Evolutionary conservation across 2,888 invertebrate species (phyloP).

Genomic region (Chirona hameri): DNA sequence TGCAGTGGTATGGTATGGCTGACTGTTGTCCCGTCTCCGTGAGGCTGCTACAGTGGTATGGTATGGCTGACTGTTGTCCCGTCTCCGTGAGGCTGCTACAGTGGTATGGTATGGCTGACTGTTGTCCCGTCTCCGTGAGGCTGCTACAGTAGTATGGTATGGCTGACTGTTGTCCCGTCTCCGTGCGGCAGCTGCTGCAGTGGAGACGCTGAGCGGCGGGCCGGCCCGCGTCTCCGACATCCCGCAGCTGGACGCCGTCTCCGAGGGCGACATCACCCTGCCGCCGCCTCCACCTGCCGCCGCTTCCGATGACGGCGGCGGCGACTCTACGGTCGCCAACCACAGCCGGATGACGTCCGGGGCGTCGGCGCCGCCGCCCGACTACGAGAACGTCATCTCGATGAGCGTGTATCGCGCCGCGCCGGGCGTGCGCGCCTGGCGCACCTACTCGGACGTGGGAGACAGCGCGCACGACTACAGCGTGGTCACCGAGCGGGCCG

Average conservation of each 20-base stretch:
- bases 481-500: conserved; percentile 53
- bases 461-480: conserved; percentile 62
- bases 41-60: no score
- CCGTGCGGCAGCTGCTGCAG: not conserved
- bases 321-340: not conserved
- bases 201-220: no score
- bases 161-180: not conserved
- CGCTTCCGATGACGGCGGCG: not conserved
- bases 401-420: conserved; percentile 62
- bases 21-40: no score
- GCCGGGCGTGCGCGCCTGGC: conserved; percentile 63
- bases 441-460: conserved; percentile 62
- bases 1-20: no score
- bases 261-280: conserved; percentile 32
- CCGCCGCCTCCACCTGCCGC: not conserved
- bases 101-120: no score
- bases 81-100: no score
- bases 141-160: no score
- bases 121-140: no score
- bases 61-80: no score
- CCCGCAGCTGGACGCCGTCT: conserved; percentile 28
- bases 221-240: not conserved
- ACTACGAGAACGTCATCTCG: conserved; percentile 64
- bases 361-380: conserved; percentile 54
- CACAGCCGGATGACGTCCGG: conserved; percentile 29